phyloP scores from a whole-genome alignment of 2,888 invertebrate genomes.

The Sphaerophoria rueppellii region DNA sequence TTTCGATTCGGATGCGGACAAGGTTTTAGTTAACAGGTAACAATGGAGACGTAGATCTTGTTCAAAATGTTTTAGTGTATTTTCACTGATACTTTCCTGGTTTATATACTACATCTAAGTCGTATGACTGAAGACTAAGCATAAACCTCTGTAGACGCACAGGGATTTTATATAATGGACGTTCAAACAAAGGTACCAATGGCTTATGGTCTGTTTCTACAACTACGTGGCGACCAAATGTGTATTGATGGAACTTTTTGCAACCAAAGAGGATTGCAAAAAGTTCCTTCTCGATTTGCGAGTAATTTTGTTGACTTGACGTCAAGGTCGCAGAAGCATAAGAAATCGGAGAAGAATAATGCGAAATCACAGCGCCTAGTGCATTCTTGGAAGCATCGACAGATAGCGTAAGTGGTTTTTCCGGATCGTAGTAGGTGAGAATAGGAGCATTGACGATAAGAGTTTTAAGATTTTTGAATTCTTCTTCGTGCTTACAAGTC shows the following conservation, averaged over 20 bases:
- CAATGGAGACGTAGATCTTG: not conserved
- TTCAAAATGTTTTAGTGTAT: conserved; percentile 9
- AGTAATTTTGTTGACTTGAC: not conserved
- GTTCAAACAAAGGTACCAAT: conserved; percentile 7
- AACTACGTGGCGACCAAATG: conserved; percentile 8
- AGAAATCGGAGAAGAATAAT: no score
- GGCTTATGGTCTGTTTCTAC: conserved; percentile 40
- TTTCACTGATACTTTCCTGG: conserved; percentile 13
- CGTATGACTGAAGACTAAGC: conserved; percentile 11
- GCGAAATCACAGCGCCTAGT: no score
- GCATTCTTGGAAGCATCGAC: no score
- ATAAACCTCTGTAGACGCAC: conserved; percentile 20
- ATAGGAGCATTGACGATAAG: no score
- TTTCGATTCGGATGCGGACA: not conserved
- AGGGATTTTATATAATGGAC: conserved; percentile 19
- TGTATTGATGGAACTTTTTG: conserved; percentile 5
- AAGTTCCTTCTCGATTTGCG: conserved; percentile 4
- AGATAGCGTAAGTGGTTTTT: no score
- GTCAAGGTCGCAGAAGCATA: no score
- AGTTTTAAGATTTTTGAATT: no score
- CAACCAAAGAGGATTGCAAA: not conserved
- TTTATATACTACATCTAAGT: conserved; percentile 11
- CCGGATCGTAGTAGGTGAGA: no score
- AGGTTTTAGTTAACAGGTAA: not conserved
- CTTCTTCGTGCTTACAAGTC: no score